A percentile compares a stretch with the other conserved stretches of the same genome.
These are phyloP conservation scores for Globia sparganii DNA, from an alignment of 2,888 invertebrate genomes.

Conservation along the genomic window DNA sequence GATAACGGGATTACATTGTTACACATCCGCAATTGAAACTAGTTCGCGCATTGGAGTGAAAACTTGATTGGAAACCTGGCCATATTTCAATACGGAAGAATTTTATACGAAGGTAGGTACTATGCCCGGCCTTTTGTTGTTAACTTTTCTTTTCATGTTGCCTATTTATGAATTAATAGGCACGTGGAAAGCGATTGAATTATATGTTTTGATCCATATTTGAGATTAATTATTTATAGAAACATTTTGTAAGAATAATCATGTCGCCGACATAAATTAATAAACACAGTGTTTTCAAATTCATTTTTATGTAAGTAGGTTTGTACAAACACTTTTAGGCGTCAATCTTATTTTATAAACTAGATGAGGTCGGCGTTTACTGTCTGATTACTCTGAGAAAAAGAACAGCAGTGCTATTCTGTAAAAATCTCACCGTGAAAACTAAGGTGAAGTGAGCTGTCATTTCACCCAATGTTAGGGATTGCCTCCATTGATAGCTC, in stretches of 20 bases:
- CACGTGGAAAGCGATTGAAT: not conserved
- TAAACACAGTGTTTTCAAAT: not conserved
- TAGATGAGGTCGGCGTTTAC: too few species aligned
- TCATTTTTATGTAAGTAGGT: too few species aligned
- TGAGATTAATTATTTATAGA: not conserved
- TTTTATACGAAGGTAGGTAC: not conserved
- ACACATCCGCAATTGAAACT: constrained; percentile 52
- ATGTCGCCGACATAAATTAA: not conserved
- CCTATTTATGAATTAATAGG: not conserved
- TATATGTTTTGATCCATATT: not conserved
- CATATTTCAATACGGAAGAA: constrained; percentile 42
- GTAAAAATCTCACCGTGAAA: too few species aligned
- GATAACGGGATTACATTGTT: constrained; percentile 60
- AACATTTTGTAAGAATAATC: not conserved
- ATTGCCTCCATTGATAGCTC: too few species aligned
- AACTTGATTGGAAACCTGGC: constrained; percentile 57
- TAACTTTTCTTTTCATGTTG: not conserved
- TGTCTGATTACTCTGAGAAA: too few species aligned
- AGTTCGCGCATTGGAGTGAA: constrained; percentile 38
- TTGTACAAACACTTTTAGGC: too few species aligned
- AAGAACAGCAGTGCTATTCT: too few species aligned
- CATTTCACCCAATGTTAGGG: too few species aligned
- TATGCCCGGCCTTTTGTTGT: not conserved
- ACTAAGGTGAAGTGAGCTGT: too few species aligned
- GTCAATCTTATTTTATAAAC: too few species aligned